Base-by-base conservation (phyloP, 2,888 invertebrate genomes). In the Lasioglossum zephyrum region DNA sequence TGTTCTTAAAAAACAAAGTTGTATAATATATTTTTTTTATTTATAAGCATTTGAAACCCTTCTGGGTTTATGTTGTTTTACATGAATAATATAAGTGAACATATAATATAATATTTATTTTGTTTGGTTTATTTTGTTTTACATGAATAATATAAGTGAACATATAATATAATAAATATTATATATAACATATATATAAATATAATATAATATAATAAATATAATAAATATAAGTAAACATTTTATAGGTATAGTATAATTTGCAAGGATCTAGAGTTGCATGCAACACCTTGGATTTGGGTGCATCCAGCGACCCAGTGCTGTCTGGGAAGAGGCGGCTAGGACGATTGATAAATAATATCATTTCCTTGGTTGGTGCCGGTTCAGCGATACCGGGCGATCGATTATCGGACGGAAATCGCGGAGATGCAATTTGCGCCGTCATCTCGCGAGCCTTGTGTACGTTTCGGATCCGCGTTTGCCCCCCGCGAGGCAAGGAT, bases 281-380 rank as follows among this genome's bases (percentile, higher is more conserved):
- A 22, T 9, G 9, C 9, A n/a, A 53, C 53, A n/a, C 22, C 53
- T 22, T 53, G 53, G 22, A 53, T n/a, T 53, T 22, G 3, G 53
- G 22, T 53, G 53, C 8, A 53, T 49, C 8, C 22, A 49, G 49
- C 49, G 49, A 18, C 49, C 49, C 18, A 49, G 49, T 49, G 49
- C 22, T n/a, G 53, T 53, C 66, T 84, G 82, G 49, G 63, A 41
- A 26, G 60, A 18, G 66, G 66, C 80, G 47, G 53, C 53, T 79
- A 73, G 79, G 87, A 89, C 89, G 90, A 93, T 93, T 91, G 92
- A 93, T 93, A 93, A 94, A 93, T 93, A 94, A 93, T 93, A 93
- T 91, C 90, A 92, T 91, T 92, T 90, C 88, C 83, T 75, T 41
- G 11, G 70, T 70, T 39, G 60, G 47, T 60, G 41, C 80, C 63